Base-by-base conservation (phyloP, 2,888 invertebrate genomes). In the Vannuccia rotundouncinata region DNA sequence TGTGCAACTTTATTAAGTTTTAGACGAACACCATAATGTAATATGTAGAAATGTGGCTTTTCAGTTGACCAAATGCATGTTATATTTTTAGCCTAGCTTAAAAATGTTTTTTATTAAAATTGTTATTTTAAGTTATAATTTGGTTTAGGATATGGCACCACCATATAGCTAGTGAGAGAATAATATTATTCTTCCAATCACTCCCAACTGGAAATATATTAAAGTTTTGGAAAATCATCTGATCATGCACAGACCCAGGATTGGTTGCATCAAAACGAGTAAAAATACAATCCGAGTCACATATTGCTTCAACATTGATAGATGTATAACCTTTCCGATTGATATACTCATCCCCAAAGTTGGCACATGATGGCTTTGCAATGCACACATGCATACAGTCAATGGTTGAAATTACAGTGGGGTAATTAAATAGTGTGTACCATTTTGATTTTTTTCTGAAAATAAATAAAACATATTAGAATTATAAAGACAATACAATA, bases 221-320 rank as follows among this genome's bases (percentile, higher is more conserved):
- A 25, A 60, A 78, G 25, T 78, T 78, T 66, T 66, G 27, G 28
- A 45, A 78, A 5, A 78, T 27, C 13, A 59, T 59, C 59, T 60
- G 45, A n/a, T 78, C 78, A 60, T 78, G 78, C 1, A 78, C 78
- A 78, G 78, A 78, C 1, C 78, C 60, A 27, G 78, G 78, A 27
- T 60, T 28, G 2, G 22, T 60, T 10, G 78, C 60, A 60, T 59
- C 59, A 59, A 78, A 45, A 66, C 78, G 13, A 22, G 66, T 66
- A 22, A 66, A 66, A 2, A 66, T 27, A 66, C 66, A 66, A 2
- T 66, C 25, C 5, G 17, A 66, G 66, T 66, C 66, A 66, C 66
- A 66, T 5, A 27, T 66, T 5, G 66, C 66, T 27, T 66, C 22
- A 17, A 66, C 66, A 66, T 66, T 66, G 10, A 66, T 66, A 27